phyloP scores from a whole-genome alignment of 2,113 vertebrate species.

The Paraplagusia blochii region DNA sequence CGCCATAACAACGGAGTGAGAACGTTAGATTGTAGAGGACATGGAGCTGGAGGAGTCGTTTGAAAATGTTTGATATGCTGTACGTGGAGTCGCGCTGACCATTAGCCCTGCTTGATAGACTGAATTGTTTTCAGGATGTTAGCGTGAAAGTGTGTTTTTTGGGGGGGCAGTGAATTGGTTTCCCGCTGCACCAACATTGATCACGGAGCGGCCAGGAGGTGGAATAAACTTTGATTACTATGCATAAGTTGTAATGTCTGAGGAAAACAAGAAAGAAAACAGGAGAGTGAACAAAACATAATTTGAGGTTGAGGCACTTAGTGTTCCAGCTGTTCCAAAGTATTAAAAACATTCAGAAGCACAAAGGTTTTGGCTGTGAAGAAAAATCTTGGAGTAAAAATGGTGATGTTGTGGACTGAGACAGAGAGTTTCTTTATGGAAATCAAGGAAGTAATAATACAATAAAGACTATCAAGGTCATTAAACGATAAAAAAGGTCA shows the following conservation, averaged over 20 bases:
- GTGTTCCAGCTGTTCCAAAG: too few relatives aligned
- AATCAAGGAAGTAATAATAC: too few relatives aligned
- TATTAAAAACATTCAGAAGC: too few relatives aligned
- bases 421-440: too few relatives aligned
- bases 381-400: too few relatives aligned
- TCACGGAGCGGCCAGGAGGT: conserved; percentile 10
- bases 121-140: neutral
- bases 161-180: conserved; percentile 1
- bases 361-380: too few relatives aligned
- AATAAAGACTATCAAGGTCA: too few relatives aligned
- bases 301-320: too few relatives aligned
- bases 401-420: too few relatives aligned
- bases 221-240: conserved; percentile 5
- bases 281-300: neutral
- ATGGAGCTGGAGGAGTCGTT: conserved; percentile 25
- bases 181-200: neutral
- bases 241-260: neutral
- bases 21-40: conserved; percentile 11
- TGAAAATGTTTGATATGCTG: conserved; percentile 21
- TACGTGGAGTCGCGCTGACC: neutral
- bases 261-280: neutral
- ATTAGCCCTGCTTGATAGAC: neutral
- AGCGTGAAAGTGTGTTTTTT: conserved; percentile 3
- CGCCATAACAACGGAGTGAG: conserved; percentile 56
- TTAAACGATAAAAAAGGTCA: too few relatives aligned